Evolutionary conservation across 2,888 invertebrate species (phyloP), one percentile per base, ranked within the genome.

Genomic region (Netelia fuscicornis): DNA sequence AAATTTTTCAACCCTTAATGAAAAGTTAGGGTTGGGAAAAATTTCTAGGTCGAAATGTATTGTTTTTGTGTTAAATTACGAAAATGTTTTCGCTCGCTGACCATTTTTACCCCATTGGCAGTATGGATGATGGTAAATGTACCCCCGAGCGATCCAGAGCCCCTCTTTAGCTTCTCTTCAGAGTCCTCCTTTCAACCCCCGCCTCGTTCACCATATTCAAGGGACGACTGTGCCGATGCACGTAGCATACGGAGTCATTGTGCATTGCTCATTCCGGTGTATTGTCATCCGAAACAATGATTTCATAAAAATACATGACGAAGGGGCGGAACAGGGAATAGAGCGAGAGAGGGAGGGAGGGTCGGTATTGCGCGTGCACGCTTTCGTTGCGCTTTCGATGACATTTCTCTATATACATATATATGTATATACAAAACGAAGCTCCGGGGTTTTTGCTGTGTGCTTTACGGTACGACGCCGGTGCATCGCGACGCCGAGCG

Each of bases 221-320:
- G 60, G 70, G 65, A 83, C 83, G 83, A 83, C 83, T 71, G 60
- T 87, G 87, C 88, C 88, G 89, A 91, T 91, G 90, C 89, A 81
- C 77, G 84, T 81, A 81, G 48, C 65, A 79, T 71, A 82, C 23
- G 67, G 70, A 91, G 92, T 92, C 93, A 92, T 93, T 93, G 92
- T 93, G 90, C 91, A 88, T 89, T 90, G 90, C 93, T 93, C 93
- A 92, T 92, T 91, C 92, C 91, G 91, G 91, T 90, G 92, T 90
- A 93, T 93, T 93, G 93, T 93, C 93, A 91, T 91, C 87, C 91
- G 92, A 92, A 92, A 93, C 93, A 93, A 93, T 93, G 93, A 93
- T 93, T 93, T 92, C 92, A 93, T 93, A 93, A 93, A 92, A 92
- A 92, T 92, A 92, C 92, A 90, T 85, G 79, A 88, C 88, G 86